phyloP scores from a whole-genome alignment of 2,113 vertebrate genomes.

The Dasyurus viverrinus region DNA sequence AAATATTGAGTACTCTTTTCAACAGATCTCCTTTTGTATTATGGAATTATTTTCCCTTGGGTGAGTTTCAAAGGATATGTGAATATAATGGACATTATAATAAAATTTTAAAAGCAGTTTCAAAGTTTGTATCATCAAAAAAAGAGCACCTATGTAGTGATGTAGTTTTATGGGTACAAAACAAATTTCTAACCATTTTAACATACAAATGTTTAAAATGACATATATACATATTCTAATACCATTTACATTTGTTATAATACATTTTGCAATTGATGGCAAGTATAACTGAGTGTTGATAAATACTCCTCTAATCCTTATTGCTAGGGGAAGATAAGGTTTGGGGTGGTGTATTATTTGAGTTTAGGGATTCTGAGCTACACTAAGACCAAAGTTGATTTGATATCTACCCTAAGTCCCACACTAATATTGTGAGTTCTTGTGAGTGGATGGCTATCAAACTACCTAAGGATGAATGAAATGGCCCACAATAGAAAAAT shows the following conservation, averaged over 20 bases:
- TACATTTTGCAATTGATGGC: neutral
- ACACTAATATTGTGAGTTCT: neutral
- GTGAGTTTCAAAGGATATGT: neutral
- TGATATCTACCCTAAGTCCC: neutral
- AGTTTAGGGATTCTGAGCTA: neutral
- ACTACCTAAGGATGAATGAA: neutral
- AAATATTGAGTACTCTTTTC: neutral
- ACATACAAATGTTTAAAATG: neutral
- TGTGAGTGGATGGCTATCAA: neutral
- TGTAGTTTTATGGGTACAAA: neutral
- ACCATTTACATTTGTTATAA: neutral
- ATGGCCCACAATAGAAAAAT: neutral
- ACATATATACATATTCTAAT: neutral
- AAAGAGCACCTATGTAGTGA: neutral
- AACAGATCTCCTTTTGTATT: neutral
- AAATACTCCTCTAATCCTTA: neutral
- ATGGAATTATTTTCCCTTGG: neutral
- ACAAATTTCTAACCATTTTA: neutral
- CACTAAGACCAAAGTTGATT: neutral
- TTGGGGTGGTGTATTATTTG: neutral
- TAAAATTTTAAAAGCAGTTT: neutral
- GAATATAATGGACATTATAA: neutral
- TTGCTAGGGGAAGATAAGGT: neutral
- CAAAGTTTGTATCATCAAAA: neutral
- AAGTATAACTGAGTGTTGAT: neutral